Evolutionary conservation across 2,797 vertebrate genomes (phyloP).

Genomic region (Pseudotriccus pelzelni): DNA sequence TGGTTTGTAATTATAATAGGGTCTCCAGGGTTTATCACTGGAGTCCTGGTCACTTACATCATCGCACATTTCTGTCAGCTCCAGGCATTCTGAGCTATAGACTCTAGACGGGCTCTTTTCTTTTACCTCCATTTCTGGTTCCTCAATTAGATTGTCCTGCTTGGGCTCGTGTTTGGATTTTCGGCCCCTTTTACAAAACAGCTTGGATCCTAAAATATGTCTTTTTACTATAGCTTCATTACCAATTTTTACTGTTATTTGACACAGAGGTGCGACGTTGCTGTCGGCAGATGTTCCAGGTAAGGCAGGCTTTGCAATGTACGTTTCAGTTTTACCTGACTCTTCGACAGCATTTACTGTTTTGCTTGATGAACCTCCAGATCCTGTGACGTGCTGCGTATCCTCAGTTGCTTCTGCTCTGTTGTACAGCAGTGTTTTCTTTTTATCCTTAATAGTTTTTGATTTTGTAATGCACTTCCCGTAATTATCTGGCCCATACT

Average conservation of each 20-base stretch:
- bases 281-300: constrained; percentile 90
- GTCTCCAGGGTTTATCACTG: constrained; percentile 93
- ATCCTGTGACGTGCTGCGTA: constrained; percentile 67
- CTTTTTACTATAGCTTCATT: constrained; percentile 95
- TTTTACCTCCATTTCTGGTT: constrained; percentile 64
- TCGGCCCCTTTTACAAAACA: constrained; percentile 85
- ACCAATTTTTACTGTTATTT: constrained; percentile 98
- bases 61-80: constrained; percentile 82
- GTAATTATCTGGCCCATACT: constrained; percentile 72
- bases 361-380: constrained; percentile 74
- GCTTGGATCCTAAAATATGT: constrained; percentile 91
- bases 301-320: constrained; percentile 96
- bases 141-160: constrained; percentile 67
- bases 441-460: constrained; percentile 74
- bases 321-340: constrained; percentile 90
- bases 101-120: constrained; percentile 75
- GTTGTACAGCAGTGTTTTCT: constrained; percentile 33
- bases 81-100: constrained; percentile 70
- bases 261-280: constrained; percentile 90
- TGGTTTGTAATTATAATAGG: constrained; percentile 97
- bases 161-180: constrained; percentile 71
- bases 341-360: constrained; percentile 40
- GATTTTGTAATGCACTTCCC: constrained; percentile 51
- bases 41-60: constrained; percentile 91
- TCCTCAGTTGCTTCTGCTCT: constrained; percentile 83